These are phyloP conservation scores for Hydraecia micacea DNA, from an alignment of 2,888 invertebrate species.

Conservation along the genomic window DNA sequence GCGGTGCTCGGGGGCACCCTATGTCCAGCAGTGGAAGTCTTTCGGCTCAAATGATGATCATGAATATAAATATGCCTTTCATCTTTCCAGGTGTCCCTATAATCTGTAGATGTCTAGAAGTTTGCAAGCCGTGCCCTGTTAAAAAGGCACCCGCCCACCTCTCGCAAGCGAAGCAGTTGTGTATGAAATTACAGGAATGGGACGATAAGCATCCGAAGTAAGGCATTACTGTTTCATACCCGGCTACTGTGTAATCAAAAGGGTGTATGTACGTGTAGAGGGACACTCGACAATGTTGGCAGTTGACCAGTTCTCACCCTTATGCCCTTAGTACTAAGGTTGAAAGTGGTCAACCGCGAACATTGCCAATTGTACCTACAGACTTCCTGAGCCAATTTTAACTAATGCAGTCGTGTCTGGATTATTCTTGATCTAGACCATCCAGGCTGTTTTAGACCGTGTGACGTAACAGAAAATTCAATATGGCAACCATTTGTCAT, in stretches of 20 bases:
- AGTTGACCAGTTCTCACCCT: not conserved
- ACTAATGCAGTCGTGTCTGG: not conserved
- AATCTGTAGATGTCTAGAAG: not conserved
- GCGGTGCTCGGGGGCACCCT: too few species aligned
- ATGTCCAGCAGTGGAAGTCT: not conserved
- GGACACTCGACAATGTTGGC: not conserved
- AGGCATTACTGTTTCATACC: not conserved
- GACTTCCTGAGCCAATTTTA: not conserved
- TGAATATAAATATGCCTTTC: not conserved
- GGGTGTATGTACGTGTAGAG: not conserved
- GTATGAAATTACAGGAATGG: slow-evolving; percentile 27
- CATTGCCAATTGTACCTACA: not conserved
- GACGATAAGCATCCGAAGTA: slow-evolving; percentile 40
- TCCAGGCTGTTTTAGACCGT: not conserved
- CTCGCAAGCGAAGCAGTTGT: slow-evolving; percentile 7
- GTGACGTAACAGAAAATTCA: not conserved
- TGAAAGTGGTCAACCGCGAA: not conserved
- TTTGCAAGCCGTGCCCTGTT: not conserved
- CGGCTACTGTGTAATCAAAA: not conserved
- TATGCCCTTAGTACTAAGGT: not conserved
- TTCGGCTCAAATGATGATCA: not conserved
- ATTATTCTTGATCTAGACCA: not conserved
- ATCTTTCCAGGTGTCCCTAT: slow-evolving; percentile 5
- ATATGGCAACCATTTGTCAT: not conserved
- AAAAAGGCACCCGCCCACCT: not conserved